These are phyloP conservation scores for Macrobrachium rosenbergii DNA, from an alignment of 1,140 invertebrate genomes.

Conservation along the genomic window DNA sequence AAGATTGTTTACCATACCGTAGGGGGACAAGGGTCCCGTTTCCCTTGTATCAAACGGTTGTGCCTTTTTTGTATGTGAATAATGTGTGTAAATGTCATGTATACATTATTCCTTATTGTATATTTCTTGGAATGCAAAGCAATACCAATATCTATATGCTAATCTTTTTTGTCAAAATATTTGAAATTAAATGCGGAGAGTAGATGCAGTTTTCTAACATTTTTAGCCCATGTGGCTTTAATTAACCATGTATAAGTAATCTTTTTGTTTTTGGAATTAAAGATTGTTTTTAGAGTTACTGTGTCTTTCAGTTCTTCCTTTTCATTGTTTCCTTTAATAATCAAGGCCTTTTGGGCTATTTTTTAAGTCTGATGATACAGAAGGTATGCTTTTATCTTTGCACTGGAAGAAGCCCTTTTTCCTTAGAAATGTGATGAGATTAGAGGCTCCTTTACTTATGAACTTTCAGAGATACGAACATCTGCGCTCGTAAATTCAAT, in stretches of 20 bases:
- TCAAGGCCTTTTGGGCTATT: background rate
- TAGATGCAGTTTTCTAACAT: background rate
- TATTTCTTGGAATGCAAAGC: constrained; percentile 4
- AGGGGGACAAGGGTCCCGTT: constrained; percentile 9
- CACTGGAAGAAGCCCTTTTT: background rate
- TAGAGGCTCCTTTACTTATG: too few relatives aligned
- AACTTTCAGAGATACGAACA: too few relatives aligned
- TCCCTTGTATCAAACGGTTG: constrained; percentile 47
- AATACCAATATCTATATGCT: constrained; percentile 6
- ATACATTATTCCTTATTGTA: constrained; percentile 1
- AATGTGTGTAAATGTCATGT: constrained; percentile 34
- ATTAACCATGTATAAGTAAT: too few relatives aligned
- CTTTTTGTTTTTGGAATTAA: too few relatives aligned
- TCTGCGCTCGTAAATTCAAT: too few relatives aligned
- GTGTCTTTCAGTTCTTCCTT: constrained; percentile 7
- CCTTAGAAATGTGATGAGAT: too few relatives aligned
- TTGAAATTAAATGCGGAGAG: constrained; percentile 11
- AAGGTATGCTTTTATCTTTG: background rate
- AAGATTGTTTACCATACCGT: constrained; percentile 6
- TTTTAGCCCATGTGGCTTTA: background rate
- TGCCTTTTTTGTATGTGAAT: constrained; percentile 32
- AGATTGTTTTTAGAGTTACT: background rate
- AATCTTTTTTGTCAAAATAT: constrained; percentile 6
- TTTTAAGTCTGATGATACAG: background rate
- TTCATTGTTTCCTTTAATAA: background rate